These are phyloP conservation scores for Archaeoteleia sp. DNA, from an alignment of 2,888 invertebrate genomes.

Conservation along the genomic window DNA sequence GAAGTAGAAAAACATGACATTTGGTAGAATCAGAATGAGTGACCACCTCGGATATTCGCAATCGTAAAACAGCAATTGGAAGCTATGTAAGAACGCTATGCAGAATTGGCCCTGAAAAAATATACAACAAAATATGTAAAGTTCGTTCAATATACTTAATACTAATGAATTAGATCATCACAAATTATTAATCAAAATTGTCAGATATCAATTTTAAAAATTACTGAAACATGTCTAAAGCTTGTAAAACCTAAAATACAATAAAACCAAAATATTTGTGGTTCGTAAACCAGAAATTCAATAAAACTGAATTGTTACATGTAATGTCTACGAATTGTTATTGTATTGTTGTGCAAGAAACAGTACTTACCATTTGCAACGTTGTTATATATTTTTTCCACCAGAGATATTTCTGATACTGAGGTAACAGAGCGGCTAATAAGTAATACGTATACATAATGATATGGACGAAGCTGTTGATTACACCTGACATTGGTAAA, in stretches of 20 bases:
- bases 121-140: too few relatives aligned
- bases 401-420: constrained; percentile 91
- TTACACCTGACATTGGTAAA: constrained; percentile 77
- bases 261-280: too few relatives aligned
- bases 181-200: too few relatives aligned
- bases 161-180: too few relatives aligned
- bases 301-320: background rate
- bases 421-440: constrained; percentile 91
- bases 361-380: constrained; percentile 85
- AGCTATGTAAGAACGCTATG: constrained; percentile 89
- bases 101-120: constrained; percentile 95
- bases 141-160: too few relatives aligned
- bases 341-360: background rate
- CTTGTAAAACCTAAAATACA: too few relatives aligned
- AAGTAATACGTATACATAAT: constrained; percentile 96
- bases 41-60: constrained; percentile 93
- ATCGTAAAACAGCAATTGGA: constrained; percentile 88
- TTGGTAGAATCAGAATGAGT: constrained; percentile 88
- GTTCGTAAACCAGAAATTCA: too few relatives aligned
- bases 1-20: constrained; percentile 94
- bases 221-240: too few relatives aligned
- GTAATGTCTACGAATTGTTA: too few relatives aligned
- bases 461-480: constrained; percentile 96
- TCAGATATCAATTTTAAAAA: too few relatives aligned
- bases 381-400: constrained; percentile 96